Base-by-base conservation (phyloP, 2,797 vertebrate genomes). In the Microtus agrestis region DNA sequence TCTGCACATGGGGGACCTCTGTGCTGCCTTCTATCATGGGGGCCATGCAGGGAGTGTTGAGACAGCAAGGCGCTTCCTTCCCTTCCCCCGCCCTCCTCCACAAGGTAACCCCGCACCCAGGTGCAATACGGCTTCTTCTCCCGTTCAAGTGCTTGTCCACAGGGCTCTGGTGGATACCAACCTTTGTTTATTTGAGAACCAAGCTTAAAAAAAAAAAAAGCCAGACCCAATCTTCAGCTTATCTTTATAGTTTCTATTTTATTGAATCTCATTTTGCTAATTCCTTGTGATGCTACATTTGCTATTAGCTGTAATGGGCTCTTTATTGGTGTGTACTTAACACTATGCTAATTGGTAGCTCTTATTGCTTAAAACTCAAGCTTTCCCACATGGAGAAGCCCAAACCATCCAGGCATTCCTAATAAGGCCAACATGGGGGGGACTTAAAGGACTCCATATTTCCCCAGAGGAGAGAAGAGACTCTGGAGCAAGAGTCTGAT, bases 161-260 rank as follows among this genome's bases (percentile, higher is more conserved):
- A 21, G 74, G 46, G 67, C 40, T 65, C 15, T 13, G 73, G 51
- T 63, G 69, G 82, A 27, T 34, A 13, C 59, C 43, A 34, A 46
- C 67, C 87, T 98, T 96, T 97, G 90, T 98, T 97, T 97, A 85
- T 95, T 97, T 89, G 87, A 93, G 92, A 90, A 91, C 4, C 96
- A 93, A 97, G 92, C 85, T 93, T 91, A 94, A 94, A 43, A 46
- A 46, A 46, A 97, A 97, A 97, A 97, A 59, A 97, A 97, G 96
- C 94, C 96, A 97, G 98, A 98, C 97, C 34, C 56, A 69, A 92
- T 98, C 98, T 97, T 97, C 34, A 87, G 97, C 98, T 98, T 98
- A 98, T 98, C 98, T 98, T 98, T 98, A 98, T 95, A 92, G 97
- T 98, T 98, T 98, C 96, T 95, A 69, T 97, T 97, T 98, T 98